Conservation (phyloP, 2,113 vertebrate genomes). For the Rhipidura dahli region DNA sequence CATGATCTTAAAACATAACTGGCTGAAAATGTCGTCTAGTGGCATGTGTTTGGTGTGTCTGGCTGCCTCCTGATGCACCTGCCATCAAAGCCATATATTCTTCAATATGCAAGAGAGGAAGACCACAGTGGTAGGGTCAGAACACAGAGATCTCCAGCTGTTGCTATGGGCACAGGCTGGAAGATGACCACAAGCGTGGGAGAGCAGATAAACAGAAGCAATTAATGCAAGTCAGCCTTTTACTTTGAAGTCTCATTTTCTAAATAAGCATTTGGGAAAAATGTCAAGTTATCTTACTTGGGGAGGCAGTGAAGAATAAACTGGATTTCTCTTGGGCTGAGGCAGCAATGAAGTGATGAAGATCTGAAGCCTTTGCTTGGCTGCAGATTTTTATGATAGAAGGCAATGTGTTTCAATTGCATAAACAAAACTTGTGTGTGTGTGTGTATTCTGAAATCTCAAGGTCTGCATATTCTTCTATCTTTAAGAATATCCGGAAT, state of each 20-base stretch:
- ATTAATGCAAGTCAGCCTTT: not conserved
- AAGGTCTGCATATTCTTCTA: not conserved
- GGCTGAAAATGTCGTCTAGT: constrained; percentile 58
- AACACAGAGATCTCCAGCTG: not conserved
- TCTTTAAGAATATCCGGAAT: not conserved
- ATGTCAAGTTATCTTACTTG: not conserved
- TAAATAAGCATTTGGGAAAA: not conserved
- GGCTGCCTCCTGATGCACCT: not conserved
- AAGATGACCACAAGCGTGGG: not conserved
- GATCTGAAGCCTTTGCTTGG: not conserved
- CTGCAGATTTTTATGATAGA: not conserved
- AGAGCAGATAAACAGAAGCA: not conserved
- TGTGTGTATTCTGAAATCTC: not conserved
- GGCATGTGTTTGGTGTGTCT: not conserved
- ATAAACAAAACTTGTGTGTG: not conserved
- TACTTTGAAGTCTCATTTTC: not conserved
- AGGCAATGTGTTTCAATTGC: not conserved
- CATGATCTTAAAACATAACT: not conserved
- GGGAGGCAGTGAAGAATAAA: not conserved
- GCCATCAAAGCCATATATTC: not conserved
- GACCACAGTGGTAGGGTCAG: not conserved
- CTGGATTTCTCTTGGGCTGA: not conserved
- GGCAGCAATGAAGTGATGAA: not conserved
- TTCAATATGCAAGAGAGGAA: not conserved
- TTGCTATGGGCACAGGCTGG: not conserved